Base-by-base conservation (phyloP, 2,888 invertebrate species). In the Sericinus montela region DNA sequence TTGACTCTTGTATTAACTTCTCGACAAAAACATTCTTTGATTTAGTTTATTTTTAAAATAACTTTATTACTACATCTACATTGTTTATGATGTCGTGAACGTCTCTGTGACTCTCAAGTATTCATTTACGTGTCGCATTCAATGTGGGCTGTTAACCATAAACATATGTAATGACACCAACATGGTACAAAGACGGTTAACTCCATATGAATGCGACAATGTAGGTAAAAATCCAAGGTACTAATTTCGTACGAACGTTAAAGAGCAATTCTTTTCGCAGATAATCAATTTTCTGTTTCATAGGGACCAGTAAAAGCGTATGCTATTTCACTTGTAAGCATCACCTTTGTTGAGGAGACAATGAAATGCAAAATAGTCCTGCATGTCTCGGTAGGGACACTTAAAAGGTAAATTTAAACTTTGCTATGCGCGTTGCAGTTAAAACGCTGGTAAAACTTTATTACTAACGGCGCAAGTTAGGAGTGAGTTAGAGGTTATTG, bases 401-500 rank as follows among this genome's bases (percentile, higher is more conserved):
- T 48, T 34, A 43, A 52, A 44, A 32, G 45, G 42, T 28, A 52
- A 45, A 46, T 51, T 51, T 40, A 40, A 43, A 47, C 47, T 48
- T 45, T 34, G 53, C 41, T 49, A 50, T 57, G 57, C 58, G 60
- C 62, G 54, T 57, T 54, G 54, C 49, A 57, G 64, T 63, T 68
- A 63, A 64, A 63, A 58, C 55, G 46, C 55, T 54, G 57, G 59
- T 65, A 62, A 57, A 65, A 60, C 29, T 65, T 72, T 67, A 69
- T 58, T 65, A 59, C 58, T 66, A 67, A 67, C 67, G 63, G 65
- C 53, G 48, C 45, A 54, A 57, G 55, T 47, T 49, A 55, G 52
- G 52, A 53, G 58, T 56, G 57, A 57, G 60, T 16, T 42, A 52
- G 42, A 28, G 44, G 43, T 43, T 48, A 63, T 67, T 67, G 65